These are phyloP conservation scores for Trididemnum clinides DNA, from an alignment of 23 tunicate species.

Conservation along the genomic window DNA sequence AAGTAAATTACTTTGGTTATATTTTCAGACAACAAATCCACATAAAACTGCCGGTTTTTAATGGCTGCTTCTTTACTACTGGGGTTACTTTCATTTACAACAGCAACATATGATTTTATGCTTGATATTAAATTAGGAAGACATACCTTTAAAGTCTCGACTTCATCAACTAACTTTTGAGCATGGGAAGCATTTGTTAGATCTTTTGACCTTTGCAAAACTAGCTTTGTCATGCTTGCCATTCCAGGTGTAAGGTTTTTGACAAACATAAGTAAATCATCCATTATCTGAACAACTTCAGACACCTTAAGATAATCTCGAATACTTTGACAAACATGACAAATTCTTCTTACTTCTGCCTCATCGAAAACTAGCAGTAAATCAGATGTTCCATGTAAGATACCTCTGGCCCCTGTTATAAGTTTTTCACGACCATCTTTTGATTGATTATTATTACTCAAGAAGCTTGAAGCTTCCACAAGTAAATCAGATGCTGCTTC, in stretches of 20 bases:
- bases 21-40: slow-evolving; percentile 49
- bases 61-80: slow-evolving; percentile 52
- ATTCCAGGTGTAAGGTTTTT: slow-evolving; percentile 91
- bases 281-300: slow-evolving; percentile 83
- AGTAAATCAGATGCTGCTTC: slow-evolving; percentile 68
- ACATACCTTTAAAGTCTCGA: slow-evolving; percentile 45
- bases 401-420: slow-evolving; percentile 96
- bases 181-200: slow-evolving; percentile 78
- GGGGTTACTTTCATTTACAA: slow-evolving; percentile 31
- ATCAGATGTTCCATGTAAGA: slow-evolving; percentile 97
- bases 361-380: slow-evolving; percentile 89
- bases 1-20: slow-evolving; percentile 86
- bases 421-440: slow-evolving; percentile 82
- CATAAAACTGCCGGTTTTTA: slow-evolving; percentile 67
- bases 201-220: slow-evolving; percentile 65
- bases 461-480: slow-evolving; percentile 52
- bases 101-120: slow-evolving; percentile 65
- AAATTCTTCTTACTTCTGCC: slow-evolving; percentile 89
- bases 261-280: slow-evolving; percentile 87
- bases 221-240: slow-evolving; percentile 72
- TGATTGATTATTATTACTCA: slow-evolving; percentile 52
- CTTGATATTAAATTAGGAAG: slow-evolving; percentile 92
- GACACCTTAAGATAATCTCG: slow-evolving; percentile 80
- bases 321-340: slow-evolving; percentile 75
- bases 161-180: slow-evolving; percentile 52